Evolutionary conservation across 2,797 vertebrate genomes (phyloP).

Genomic region (Podarcis siculus): DNA sequence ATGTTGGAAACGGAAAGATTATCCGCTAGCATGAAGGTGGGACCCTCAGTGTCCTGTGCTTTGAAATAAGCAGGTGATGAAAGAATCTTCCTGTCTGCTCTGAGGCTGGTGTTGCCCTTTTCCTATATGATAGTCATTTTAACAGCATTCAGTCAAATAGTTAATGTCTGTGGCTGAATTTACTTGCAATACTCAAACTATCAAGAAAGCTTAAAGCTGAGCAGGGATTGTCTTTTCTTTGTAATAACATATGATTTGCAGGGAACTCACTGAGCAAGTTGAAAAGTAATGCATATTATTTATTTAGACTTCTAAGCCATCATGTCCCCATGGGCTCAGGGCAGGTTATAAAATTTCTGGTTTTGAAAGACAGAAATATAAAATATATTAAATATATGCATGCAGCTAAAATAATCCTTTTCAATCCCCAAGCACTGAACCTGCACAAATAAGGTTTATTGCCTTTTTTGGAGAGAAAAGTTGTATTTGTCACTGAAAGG

Average conservation of each 20-base stretch:
- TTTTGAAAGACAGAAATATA: slow-evolving; percentile 19
- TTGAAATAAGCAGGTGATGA: slow-evolving; percentile 66
- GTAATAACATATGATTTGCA: slow-evolving; percentile 43
- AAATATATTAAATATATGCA: neutral
- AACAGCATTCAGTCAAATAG: slow-evolving; percentile 51
- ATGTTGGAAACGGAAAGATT: slow-evolving; percentile 32
- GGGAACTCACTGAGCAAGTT: slow-evolving; percentile 46
- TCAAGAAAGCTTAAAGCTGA: slow-evolving; percentile 50
- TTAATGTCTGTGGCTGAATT: slow-evolving; percentile 57
- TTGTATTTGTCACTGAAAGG: neutral
- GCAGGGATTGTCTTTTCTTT: slow-evolving; percentile 44
- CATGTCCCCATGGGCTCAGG: neutral
- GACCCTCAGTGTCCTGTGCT: slow-evolving; percentile 47
- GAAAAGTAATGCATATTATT: slow-evolving; percentile 43
- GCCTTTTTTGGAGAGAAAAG: neutral
- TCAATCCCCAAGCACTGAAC: neutral
- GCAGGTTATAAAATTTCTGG: slow-evolving; percentile 6
- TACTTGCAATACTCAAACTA: slow-evolving; percentile 58
- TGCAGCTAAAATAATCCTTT: neutral
- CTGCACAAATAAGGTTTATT: slow-evolving; percentile 5
- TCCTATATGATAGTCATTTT: slow-evolving; percentile 19
- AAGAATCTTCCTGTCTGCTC: slow-evolving; percentile 37
- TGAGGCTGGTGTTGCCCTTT: slow-evolving; percentile 28
- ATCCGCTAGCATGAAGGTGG: slow-evolving; percentile 33
- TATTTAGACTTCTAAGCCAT: slow-evolving; percentile 8